Evolutionary conservation across 2,113 vertebrate species (phyloP), one percentile per base, ranked within the genome.

Genomic region (Ctenomys sociabilis): DNA sequence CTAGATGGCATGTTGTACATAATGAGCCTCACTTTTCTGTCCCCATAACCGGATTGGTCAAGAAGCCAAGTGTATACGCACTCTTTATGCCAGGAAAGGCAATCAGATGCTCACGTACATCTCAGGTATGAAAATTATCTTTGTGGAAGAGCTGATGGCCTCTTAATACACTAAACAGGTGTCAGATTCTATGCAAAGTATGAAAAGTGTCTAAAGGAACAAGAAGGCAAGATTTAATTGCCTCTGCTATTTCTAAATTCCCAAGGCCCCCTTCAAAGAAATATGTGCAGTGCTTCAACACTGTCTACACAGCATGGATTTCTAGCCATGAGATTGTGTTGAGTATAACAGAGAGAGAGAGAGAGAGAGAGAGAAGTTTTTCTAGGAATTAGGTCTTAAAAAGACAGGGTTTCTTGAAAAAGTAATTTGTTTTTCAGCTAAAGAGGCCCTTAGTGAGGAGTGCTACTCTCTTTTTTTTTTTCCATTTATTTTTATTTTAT

Each of bases 351-450:
- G 28, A 9, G 72, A 72, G 52, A 28, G 12, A 63, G 32, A 59
- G 43, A 43, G 6, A 22, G n/a, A 32, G 63, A 59, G 54, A 54
- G 7, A 24, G 59, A 26, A 9, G 11, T 1, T 87, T 24, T 72
- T 45, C 21, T 57, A 63, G 80, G 61, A 32, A 78, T 75, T 28
- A 63, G 61, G 5, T 28, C 61, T 75, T 64, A 0, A 84, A 91
- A 66, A 68, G 64, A 35, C 22, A 93, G 35, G 14, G 0, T 66
- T 26, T 96, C 64, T 88, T 91, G 37, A 82, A 80, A 52, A 86
- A 95, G 64, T 64, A 64, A 93, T 88, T 84, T 73, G 73, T 8
- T 49, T 93, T 91, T 91, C 59, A 82, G 59, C 4, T 8, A 52
- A 92, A 85, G 78, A 61, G 75, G 40, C 64, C 19, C 40, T 77